Evolutionary conservation across 1,140 invertebrate genomes (phyloP).

Genomic region (Nebria ingens): DNA sequence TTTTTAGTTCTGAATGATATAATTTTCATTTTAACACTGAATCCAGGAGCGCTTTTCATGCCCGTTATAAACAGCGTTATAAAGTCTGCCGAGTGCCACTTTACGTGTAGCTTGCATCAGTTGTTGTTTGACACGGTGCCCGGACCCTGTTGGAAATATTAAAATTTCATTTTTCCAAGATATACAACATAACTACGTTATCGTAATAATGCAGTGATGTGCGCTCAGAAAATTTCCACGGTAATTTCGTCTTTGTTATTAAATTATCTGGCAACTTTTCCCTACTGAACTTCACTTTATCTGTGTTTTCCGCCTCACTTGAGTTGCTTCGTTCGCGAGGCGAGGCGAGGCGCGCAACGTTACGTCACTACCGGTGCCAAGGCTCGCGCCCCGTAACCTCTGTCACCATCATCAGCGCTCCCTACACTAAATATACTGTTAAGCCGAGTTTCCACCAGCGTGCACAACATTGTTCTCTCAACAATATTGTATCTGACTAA

Average conservation of each 20-base stretch:
- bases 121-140: background rate
- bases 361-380: background rate
- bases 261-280: conserved; percentile 36
- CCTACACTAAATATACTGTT: too few species aligned
- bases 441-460: too few species aligned
- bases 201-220: conserved; percentile 30
- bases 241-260: conserved; percentile 36
- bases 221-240: conserved; percentile 25
- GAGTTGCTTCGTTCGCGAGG: conserved; percentile 15
- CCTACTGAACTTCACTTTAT: conserved; percentile 32
- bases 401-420: too few species aligned
- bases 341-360: background rate
- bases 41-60: too few species aligned
- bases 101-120: too few species aligned
- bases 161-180: conserved; percentile 8
- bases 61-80: too few species aligned
- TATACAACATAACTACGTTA: conserved; percentile 21
- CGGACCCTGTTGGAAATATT: background rate
- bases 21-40: too few species aligned
- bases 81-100: too few species aligned
- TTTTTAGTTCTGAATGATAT: too few species aligned
- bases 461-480: too few species aligned
- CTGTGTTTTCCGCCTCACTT: conserved; percentile 33
- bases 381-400: background rate
- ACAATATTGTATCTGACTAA: too few species aligned